Conservation (phyloP, 2,797 vertebrate species). For the Mus spretus region DNA sequence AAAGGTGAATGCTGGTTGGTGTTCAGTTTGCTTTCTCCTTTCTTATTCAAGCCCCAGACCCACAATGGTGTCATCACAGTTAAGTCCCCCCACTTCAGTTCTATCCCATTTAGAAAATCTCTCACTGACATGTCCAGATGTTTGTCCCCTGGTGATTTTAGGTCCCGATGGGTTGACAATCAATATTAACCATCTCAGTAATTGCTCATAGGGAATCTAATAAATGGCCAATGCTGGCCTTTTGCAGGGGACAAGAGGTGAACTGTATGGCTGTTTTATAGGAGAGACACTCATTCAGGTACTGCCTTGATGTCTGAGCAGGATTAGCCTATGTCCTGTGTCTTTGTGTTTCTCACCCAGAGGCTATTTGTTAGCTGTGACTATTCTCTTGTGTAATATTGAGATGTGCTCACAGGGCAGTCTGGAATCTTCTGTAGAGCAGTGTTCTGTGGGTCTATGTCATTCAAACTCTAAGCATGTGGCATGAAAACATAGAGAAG, state of each 20-base stretch:
- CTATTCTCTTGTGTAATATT: not conserved
- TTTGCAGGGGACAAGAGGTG: not conserved
- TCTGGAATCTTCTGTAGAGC: not conserved
- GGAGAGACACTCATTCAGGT: not conserved
- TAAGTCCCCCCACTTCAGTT: not conserved
- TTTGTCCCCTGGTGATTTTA: not conserved
- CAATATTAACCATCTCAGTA: not conserved
- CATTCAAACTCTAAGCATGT: accelerated
- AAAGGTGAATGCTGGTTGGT: not conserved
- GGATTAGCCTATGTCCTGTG: accelerated
- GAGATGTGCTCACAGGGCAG: not conserved
- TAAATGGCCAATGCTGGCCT: not conserved
- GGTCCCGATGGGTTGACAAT: not conserved
- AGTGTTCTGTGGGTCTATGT: not conserved
- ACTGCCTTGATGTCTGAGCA: not conserved
- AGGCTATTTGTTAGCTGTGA: not conserved
- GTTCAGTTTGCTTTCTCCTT: not conserved
- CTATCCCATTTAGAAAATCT: not conserved
- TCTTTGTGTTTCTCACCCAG: not conserved
- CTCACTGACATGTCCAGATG: not conserved
- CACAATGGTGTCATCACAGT: not conserved
- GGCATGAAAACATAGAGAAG: not conserved
- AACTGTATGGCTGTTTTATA: not conserved
- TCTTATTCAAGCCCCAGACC: not conserved
- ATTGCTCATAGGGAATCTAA: not conserved